A percentile compares a stretch with the other conserved stretches of the same genome.
phyloP scores from a whole-genome alignment of 2,113 vertebrate genomes.

The Grallaria varia region DNA sequence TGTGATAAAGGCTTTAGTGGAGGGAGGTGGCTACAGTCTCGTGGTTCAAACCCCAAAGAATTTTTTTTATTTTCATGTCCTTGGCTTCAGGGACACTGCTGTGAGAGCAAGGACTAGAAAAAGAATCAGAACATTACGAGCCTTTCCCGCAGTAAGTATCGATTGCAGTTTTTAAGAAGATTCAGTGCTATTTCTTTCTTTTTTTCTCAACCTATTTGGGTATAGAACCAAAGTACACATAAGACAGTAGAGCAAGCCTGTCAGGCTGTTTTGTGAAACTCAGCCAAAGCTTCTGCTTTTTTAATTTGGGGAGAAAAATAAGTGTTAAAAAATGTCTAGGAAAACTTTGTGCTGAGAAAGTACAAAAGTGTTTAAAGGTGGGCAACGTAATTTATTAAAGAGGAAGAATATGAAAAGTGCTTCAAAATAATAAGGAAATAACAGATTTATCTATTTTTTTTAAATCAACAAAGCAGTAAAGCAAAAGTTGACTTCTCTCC shows the following conservation, averaged over 20 bases:
- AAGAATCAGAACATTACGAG: constrained; percentile 36
- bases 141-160: constrained; percentile 47
- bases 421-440: not conserved
- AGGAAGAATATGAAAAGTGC: not conserved
- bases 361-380: not conserved
- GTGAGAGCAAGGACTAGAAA: constrained; percentile 49
- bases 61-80: constrained; percentile 47
- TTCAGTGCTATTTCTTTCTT: constrained; percentile 16
- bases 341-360: constrained; percentile 28
- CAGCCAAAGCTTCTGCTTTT: constrained; percentile 16
- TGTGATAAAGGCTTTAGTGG: constrained; percentile 39
- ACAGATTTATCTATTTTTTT: not conserved
- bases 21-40: constrained; percentile 55
- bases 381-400: not conserved
- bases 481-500: not conserved
- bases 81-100: constrained; percentile 44
- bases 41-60: constrained; percentile 38
- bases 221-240: constrained; percentile 37
- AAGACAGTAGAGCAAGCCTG: constrained; percentile 8
- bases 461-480: not conserved
- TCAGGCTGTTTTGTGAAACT: constrained; percentile 41
- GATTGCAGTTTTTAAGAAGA: constrained; percentile 31
- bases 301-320: constrained; percentile 34
- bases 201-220: constrained; percentile 18
- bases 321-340: constrained; percentile 19